Percentiles rank a stretch among this genome's conserved stretches.
phyloP scores from a whole-genome alignment of 2,797 vertebrate species.

The Silurus lanzhouensis region DNA sequence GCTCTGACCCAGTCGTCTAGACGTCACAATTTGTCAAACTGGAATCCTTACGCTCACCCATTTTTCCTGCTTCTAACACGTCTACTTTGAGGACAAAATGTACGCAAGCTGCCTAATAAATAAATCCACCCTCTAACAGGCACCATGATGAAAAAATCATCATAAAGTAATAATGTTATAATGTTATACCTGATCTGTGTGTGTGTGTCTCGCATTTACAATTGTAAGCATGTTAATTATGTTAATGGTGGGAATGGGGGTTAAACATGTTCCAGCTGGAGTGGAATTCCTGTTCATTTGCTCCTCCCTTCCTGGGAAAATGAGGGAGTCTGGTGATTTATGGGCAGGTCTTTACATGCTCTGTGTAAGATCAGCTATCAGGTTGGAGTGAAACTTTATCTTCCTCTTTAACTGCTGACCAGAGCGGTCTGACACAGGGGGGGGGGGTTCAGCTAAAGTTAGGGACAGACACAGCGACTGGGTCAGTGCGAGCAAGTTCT shows the following conservation, averaged over 20 bases:
- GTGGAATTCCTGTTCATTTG: conserved; percentile 51
- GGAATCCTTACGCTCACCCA: too few relatives aligned
- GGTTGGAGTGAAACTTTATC: conserved; percentile 45
- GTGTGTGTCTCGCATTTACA: not conserved
- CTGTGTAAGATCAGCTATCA: conserved; percentile 28
- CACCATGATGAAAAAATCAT: too few relatives aligned
- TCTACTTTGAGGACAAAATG: too few relatives aligned
- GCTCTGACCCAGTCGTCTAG: too few relatives aligned
- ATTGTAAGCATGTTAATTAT: not conserved
- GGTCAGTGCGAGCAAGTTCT: conserved; percentile 10
- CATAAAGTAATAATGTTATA: too few relatives aligned
- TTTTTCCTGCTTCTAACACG: too few relatives aligned
- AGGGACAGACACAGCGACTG: conserved; percentile 24
- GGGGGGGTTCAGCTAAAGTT: conserved; percentile 47
- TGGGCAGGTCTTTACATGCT: conserved; percentile 14
- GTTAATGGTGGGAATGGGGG: not conserved
- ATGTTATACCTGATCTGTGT: too few relatives aligned
- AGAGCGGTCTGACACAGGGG: conserved; percentile 29
- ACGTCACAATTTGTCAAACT: too few relatives aligned
- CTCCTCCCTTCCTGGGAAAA: conserved; percentile 2
- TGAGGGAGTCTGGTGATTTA: conserved; percentile 5
- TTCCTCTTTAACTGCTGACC: conserved; percentile 39
- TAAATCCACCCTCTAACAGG: too few relatives aligned
- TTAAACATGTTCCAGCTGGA: conserved; percentile 32
- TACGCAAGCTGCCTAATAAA: too few relatives aligned